phyloP scores from a whole-genome alignment of 2,113 vertebrate species.

The Meles meles region DNA sequence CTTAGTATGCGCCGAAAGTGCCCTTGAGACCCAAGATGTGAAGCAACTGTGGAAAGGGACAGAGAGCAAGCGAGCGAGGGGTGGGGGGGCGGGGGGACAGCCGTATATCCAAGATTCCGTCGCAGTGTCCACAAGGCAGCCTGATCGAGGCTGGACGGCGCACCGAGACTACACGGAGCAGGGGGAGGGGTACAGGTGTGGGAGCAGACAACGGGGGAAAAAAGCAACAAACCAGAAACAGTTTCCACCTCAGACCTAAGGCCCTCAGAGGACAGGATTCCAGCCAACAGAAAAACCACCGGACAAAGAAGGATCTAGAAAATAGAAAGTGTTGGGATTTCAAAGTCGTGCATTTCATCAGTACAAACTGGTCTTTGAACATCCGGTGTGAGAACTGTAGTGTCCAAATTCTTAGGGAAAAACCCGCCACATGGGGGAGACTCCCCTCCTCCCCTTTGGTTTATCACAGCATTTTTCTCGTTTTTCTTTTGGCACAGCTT shows the following conservation, averaged over 20 bases:
- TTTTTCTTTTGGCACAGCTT: conserved; percentile 84
- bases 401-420: conserved; percentile 79
- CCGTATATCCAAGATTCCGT: conserved; percentile 69
- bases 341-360: conserved; percentile 78
- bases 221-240: conserved; percentile 30
- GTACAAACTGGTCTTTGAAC: conserved; percentile 83
- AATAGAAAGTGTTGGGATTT: conserved; percentile 84
- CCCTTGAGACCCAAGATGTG: conserved; percentile 80
- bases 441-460: conserved; percentile 80
- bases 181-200: neutral
- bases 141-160: conserved; percentile 57
- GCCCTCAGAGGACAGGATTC: conserved; percentile 72
- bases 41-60: conserved; percentile 41
- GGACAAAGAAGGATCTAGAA: conserved; percentile 83
- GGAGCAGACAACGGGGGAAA: neutral
- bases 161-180: neutral
- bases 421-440: conserved; percentile 68
- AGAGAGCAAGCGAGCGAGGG: neutral
- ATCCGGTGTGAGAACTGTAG: conserved; percentile 81
- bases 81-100: conserved; percentile 56
- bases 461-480: conserved; percentile 80
- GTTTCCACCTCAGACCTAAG: conserved; percentile 73
- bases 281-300: conserved; percentile 79
- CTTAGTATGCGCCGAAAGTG: conserved; percentile 83
- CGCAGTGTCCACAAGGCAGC: conserved; percentile 72